These are phyloP conservation scores for Dolichotis patagonum DNA, from an alignment of 2,113 vertebrate genomes.

Conservation along the genomic window DNA sequence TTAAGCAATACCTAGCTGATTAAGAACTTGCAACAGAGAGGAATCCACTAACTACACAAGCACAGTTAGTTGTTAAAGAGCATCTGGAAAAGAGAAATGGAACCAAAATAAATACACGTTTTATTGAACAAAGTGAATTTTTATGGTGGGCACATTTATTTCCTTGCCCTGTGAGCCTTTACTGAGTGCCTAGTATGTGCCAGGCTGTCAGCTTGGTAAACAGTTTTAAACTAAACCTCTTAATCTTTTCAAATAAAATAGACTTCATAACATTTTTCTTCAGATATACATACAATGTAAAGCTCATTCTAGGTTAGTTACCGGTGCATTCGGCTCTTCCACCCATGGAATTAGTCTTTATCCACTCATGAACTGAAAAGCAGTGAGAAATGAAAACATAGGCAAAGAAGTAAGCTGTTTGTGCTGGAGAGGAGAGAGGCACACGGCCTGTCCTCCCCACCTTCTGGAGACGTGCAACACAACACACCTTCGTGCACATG, in stretches of 20 bases:
- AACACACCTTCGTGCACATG: not conserved
- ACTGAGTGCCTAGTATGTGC: not conserved
- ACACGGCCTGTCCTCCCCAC: not conserved
- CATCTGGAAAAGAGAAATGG: not conserved
- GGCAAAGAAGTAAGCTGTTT: not conserved
- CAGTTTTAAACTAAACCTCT: not conserved
- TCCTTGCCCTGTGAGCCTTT: not conserved
- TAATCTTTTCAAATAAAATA: not conserved
- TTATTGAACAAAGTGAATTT: not conserved
- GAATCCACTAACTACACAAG: not conserved
- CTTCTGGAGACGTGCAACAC: not conserved
- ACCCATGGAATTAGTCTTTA: not conserved
- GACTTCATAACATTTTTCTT: not conserved
- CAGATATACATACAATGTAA: not conserved
- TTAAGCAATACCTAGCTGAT: not conserved
- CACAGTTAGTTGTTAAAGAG: not conserved
- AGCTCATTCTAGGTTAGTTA: not conserved
- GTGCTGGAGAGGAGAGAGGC: not conserved
- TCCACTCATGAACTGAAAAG: not conserved
- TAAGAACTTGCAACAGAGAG: not conserved
- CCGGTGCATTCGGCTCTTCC: not conserved
- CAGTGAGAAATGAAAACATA: conserved; percentile 22
- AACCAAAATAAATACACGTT: not conserved
- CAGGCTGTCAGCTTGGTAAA: not conserved
- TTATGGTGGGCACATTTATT: not conserved